These are phyloP conservation scores for Chitala chitala DNA, from an alignment of 2,113 vertebrate genomes.

Conservation along the genomic window DNA sequence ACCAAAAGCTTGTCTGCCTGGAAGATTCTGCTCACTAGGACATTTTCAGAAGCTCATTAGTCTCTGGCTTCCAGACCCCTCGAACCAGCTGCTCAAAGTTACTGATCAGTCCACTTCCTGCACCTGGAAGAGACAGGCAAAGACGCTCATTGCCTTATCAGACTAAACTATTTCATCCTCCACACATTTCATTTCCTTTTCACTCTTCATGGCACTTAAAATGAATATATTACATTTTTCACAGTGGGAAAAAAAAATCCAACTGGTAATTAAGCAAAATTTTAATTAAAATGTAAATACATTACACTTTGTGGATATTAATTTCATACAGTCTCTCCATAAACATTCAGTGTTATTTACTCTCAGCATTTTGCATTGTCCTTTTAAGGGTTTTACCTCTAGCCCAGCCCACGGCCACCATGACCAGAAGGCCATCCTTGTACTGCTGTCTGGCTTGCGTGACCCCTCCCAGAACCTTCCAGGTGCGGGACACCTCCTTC, in stretches of 20 bases:
- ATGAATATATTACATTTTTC: neutral
- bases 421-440: slow-evolving; percentile 79
- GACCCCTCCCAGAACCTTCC: slow-evolving; percentile 86
- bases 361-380: too few species aligned
- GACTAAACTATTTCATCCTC: neutral
- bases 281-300: neutral
- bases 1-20: too few species aligned
- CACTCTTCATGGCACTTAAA: neutral
- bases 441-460: slow-evolving; percentile 75
- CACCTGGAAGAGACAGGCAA: slow-evolving; percentile 63
- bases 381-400: slow-evolving; percentile 70
- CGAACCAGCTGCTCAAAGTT: slow-evolving; percentile 88
- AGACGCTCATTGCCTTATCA: neutral
- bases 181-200: neutral
- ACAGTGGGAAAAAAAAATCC: too few species aligned
- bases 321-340: neutral
- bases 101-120: slow-evolving; percentile 81
- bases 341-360: neutral
- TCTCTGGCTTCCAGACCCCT: slow-evolving; percentile 88
- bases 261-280: neutral
- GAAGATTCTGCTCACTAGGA: slow-evolving; percentile 85
- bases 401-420: slow-evolving; percentile 89
- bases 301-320: neutral
- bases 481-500: slow-evolving; percentile 92
- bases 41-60: slow-evolving; percentile 87